Evolutionary conservation across 1,140 invertebrate species (phyloP).

Genomic region (Dendrolimus kikuchii): DNA sequence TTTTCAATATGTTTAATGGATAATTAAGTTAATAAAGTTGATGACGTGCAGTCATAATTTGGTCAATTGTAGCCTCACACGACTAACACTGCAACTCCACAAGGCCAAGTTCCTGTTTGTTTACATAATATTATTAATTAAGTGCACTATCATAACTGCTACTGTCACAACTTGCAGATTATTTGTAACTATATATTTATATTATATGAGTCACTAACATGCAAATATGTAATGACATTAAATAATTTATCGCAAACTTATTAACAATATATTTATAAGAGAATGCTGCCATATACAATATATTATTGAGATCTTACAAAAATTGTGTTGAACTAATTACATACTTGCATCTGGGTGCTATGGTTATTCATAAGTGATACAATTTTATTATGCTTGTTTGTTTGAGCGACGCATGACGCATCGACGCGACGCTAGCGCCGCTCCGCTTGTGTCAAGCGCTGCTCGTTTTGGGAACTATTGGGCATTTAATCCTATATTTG

Average conservation of each 20-base stretch:
- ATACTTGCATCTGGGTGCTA: slow-evolving; percentile 71
- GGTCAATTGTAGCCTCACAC: slow-evolving; percentile 65
- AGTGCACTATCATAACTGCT: slow-evolving; percentile 68
- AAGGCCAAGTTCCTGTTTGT: slow-evolving; percentile 71
- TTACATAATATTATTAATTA: slow-evolving; percentile 60
- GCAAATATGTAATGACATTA: slow-evolving; percentile 70
- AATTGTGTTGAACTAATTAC: slow-evolving; percentile 63
- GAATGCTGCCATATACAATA: slow-evolving; percentile 58
- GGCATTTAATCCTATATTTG: slow-evolving; percentile 71
- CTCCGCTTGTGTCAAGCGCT: slow-evolving; percentile 37
- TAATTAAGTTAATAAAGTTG: slow-evolving; percentile 59
- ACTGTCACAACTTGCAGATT: slow-evolving; percentile 63
- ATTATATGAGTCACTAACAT: slow-evolving; percentile 72
- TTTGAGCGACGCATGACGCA: slow-evolving; percentile 47
- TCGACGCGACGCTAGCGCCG: slow-evolving; percentile 9
- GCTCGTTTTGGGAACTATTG: slow-evolving; percentile 68
- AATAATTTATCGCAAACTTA: slow-evolving; percentile 52
- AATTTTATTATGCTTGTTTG: slow-evolving; percentile 66
- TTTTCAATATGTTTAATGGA: slow-evolving; percentile 4
- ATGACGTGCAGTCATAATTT: slow-evolving; percentile 62
- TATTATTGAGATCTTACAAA: slow-evolving; percentile 40
- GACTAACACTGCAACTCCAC: slow-evolving; percentile 70
- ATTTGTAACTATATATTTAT: slow-evolving; percentile 71
- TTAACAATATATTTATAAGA: slow-evolving; percentile 55
- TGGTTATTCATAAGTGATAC: slow-evolving; percentile 70